Base-by-base conservation (phyloP, 2,113 vertebrate genomes). In the Tenrec ecaudatus region DNA sequence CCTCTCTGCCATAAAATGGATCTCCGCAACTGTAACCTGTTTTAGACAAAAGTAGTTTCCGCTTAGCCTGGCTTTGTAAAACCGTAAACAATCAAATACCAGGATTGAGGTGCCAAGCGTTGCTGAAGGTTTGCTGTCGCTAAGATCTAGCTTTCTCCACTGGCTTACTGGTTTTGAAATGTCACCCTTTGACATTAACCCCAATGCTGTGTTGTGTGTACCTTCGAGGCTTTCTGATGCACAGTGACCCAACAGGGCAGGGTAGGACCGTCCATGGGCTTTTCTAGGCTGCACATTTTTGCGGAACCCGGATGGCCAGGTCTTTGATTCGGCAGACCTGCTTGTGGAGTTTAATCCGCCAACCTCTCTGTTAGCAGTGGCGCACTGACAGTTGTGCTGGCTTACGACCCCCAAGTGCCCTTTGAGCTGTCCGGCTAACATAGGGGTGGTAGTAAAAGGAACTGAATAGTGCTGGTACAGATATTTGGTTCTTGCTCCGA, bases 71-170 rank as follows among this genome's bases (percentile, higher is more conserved):
- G 68, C 80, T 68, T 80, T n/a, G 89, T 25, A 75, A 80, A 82
- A 57, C 23, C 20, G 80, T 88, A 25, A 71, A 95, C 71, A 93
- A 68, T 73, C 25, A 58, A 69, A 71, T 17, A 84, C 27, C 58
- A 91, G 31, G 22, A 47, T 33, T 57, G 40, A 68, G 90, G 79
- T 2, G 33, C 20, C 20, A 76, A 82, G n/a, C 3, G 19, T 79
- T 47, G 15, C 75, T 73, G 60, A 43, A 89, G 62, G 90, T 89
- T 80, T 33, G 82, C 53, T 53, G 31, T 53, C 31, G 58, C 31
- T 69, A 80, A 81, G 33, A 66, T 68, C 62, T 43, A 75, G 43
- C 43, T 53, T 89, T 90, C 47, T 40, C 33, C 47, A 36, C 69
- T 75, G 47, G 57, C 25, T 89, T 23, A 25, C 12, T 16, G 10